phyloP scores from a whole-genome alignment of 2,797 vertebrate species.

The Emydoidea blandingii region DNA sequence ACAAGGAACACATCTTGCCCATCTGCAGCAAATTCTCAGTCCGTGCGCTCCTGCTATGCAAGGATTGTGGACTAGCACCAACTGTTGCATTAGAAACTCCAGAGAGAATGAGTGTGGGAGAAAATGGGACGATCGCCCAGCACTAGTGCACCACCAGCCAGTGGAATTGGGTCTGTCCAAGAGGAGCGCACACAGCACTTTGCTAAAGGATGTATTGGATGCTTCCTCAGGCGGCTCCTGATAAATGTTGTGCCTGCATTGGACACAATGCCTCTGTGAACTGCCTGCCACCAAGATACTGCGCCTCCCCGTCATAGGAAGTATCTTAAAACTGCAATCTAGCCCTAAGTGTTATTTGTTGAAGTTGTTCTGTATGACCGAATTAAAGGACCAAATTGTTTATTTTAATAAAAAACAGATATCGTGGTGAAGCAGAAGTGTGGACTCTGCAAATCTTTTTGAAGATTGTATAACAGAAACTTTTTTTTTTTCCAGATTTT shows the following conservation, averaged over 20 bases:
- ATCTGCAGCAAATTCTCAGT: neutral
- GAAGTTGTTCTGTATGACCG: neutral
- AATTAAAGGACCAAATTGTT: neutral
- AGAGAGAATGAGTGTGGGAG: neutral
- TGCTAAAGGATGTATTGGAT: neutral
- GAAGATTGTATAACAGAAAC: neutral
- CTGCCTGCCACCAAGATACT: neutral
- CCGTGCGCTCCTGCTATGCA: no score
- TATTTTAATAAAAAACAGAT: neutral
- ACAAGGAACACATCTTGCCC: neutral
- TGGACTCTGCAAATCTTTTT: neutral
- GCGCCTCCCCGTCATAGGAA: neutral
- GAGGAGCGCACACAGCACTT: fast-evolving
- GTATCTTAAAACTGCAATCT: neutral
- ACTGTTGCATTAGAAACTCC: neutral
- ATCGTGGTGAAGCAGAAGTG: neutral
- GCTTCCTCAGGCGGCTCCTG: neutral
- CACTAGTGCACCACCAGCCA: neutral
- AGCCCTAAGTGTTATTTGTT: neutral
- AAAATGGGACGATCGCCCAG: neutral
- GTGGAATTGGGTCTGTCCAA: neutral
- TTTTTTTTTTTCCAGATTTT: slow-evolving; percentile 83
- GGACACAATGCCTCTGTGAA: neutral
- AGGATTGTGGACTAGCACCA: neutral
- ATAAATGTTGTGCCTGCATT: fast-evolving